Percentiles rank a stretch among this genome's conserved stretches.
These are phyloP conservation scores for Parnassius orleans DNA, from an alignment of 2,888 invertebrate species.

Conservation along the genomic window DNA sequence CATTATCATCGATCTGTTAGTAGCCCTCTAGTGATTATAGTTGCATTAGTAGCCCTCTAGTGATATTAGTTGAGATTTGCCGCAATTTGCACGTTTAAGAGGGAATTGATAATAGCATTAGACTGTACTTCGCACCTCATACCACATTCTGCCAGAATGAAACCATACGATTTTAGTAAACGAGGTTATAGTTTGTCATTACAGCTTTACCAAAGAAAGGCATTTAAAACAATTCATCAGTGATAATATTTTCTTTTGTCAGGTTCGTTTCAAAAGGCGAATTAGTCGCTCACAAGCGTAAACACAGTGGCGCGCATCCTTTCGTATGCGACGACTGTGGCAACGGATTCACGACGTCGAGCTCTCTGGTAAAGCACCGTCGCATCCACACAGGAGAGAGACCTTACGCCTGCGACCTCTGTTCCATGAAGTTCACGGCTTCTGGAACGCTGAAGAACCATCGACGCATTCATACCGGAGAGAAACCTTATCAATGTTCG, in stretches of 20 bases:
- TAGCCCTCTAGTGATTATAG: no score
- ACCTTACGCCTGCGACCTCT: conserved; percentile 81
- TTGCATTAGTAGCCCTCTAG: no score
- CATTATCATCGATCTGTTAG: no score
- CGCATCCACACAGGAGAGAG: conserved; percentile 82
- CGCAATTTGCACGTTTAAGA: no score
- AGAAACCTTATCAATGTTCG: conserved; percentile 78
- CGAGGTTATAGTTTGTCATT: no score
- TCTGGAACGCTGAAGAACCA: conserved; percentile 81
- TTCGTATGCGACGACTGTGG: conserved; percentile 80
- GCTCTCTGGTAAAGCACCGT: conserved; percentile 79
- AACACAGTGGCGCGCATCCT: conserved; percentile 82
- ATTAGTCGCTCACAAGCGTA: conserved; percentile 77
- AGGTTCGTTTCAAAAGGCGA: conserved; percentile 79
- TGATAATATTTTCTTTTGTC: conserved; percentile 19
- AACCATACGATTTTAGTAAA: no score
- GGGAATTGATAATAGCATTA: no score
- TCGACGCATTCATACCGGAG: conserved; percentile 81
- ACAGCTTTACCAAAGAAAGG: no score
- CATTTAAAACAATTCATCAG: no score
- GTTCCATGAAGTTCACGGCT: conserved; percentile 79
- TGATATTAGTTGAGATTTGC: no score
- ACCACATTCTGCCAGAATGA: no score
- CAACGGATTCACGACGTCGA: conserved; percentile 80
- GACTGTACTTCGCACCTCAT: no score